Evolutionary conservation across 2,797 vertebrate genomes (phyloP).

Genomic region (Lithobates sylvaticus): DNA sequence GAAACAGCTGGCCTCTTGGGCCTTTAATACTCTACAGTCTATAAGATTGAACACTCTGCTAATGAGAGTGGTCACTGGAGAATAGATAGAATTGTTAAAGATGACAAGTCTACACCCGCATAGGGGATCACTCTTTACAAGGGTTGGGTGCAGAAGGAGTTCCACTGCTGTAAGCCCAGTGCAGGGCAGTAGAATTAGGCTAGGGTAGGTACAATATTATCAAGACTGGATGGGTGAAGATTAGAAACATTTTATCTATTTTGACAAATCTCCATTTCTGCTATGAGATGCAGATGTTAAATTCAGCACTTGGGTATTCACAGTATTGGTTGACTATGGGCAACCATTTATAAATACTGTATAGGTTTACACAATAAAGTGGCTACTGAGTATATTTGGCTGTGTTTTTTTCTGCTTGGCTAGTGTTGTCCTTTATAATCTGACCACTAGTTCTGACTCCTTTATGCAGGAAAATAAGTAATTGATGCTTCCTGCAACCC

Average conservation of each 20-base stretch:
- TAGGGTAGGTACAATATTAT: not conserved
- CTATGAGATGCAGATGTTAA: not conserved
- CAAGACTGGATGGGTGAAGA: not conserved
- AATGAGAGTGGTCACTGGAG: not conserved
- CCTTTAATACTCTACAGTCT: not conserved
- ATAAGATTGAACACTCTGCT: not conserved
- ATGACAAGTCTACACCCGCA: not conserved
- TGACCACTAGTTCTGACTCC: not conserved
- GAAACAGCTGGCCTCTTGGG: not conserved
- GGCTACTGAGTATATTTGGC: not conserved
- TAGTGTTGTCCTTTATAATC: too few species aligned
- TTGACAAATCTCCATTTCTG: not conserved
- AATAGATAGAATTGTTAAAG: not conserved
- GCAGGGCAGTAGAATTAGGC: not conserved
- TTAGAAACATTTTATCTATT: not conserved
- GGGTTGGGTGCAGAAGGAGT: not conserved
- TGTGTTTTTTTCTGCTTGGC: not conserved
- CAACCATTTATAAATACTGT: too few species aligned
- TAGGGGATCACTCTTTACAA: not conserved
- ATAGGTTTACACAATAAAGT: not conserved
- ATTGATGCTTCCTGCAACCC: too few species aligned
- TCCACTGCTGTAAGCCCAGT: not conserved
- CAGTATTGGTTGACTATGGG: not conserved
- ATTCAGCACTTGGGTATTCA: not conserved
- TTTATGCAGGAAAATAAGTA: not conserved